A percentile compares a stretch with the other conserved stretches of the same genome.
phyloP scores from a whole-genome alignment of 2,113 vertebrate genomes.

The Jaculus jaculus region DNA sequence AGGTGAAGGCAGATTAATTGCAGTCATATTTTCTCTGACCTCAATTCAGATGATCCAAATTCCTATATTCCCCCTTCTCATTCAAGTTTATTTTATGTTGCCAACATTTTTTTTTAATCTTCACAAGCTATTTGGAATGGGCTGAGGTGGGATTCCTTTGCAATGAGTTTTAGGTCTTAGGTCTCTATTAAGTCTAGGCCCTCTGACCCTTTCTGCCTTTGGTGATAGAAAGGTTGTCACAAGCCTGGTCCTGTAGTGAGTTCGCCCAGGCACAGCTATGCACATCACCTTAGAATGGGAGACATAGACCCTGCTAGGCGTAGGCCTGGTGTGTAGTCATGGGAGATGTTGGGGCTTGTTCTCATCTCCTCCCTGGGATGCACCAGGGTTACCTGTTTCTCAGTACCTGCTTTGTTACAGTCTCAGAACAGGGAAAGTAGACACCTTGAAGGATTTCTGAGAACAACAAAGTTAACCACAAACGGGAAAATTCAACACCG shows the following conservation, averaged over 20 bases:
- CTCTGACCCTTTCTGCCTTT: background rate
- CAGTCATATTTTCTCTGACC: background rate
- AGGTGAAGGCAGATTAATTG: background rate
- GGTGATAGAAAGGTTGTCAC: background rate
- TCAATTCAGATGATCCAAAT: background rate
- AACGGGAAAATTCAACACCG: background rate
- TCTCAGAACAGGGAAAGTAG: background rate
- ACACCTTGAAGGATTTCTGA: slow-evolving; percentile 26
- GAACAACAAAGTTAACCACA: background rate
- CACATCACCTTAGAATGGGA: background rate
- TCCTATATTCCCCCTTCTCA: background rate
- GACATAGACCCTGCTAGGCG: background rate
- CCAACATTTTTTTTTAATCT: background rate
- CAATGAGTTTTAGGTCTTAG: background rate
- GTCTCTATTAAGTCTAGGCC: background rate
- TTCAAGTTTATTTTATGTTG: background rate
- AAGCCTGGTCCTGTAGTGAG: background rate
- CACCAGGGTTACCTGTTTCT: background rate
- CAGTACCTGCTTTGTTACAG: background rate
- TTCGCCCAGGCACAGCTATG: background rate
- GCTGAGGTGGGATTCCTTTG: background rate
- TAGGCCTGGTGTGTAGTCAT: background rate
- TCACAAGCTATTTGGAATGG: background rate
- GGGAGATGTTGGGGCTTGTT: background rate
- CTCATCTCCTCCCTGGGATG: background rate